Conservation (phyloP, 2,797 vertebrate species). For the Catamblyrhynchus diadema region DNA sequence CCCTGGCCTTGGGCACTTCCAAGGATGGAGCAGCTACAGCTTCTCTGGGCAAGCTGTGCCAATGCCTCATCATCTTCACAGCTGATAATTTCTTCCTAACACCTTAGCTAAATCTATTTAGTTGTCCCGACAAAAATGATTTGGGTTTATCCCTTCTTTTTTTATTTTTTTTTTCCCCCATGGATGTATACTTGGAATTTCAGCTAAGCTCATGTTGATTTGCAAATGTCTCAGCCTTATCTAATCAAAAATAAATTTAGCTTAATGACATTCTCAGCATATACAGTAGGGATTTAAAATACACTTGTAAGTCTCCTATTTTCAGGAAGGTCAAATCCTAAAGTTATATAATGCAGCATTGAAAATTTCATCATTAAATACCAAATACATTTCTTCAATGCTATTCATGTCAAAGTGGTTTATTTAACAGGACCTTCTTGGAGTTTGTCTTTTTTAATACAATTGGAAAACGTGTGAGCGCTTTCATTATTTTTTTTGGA, state of each 20-base stretch:
- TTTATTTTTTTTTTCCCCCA: no score
- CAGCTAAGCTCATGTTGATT: not conserved
- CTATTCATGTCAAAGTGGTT: not conserved
- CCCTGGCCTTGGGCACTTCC: not conserved
- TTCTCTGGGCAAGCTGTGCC: not conserved
- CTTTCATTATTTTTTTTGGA: not conserved
- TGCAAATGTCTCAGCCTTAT: not conserved
- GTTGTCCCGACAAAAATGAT: fast-evolving
- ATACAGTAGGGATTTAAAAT: not conserved
- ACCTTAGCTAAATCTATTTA: not conserved
- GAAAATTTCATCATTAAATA: not conserved
- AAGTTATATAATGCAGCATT: not conserved
- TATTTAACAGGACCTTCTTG: not conserved
- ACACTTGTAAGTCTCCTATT: not conserved
- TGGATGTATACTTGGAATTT: not conserved
- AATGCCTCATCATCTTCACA: not conserved
- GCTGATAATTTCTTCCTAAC: not conserved
- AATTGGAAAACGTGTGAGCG: not conserved
- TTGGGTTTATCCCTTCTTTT: no score
- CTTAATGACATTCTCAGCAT: not conserved
- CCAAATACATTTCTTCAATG: not conserved
- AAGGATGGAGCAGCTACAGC: not conserved
- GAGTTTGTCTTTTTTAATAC: not conserved
- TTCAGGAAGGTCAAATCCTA: not conserved
- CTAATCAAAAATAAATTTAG: not conserved